Base-by-base conservation (phyloP, 2,888 invertebrate genomes). In the Schizotus pectinicornis region DNA sequence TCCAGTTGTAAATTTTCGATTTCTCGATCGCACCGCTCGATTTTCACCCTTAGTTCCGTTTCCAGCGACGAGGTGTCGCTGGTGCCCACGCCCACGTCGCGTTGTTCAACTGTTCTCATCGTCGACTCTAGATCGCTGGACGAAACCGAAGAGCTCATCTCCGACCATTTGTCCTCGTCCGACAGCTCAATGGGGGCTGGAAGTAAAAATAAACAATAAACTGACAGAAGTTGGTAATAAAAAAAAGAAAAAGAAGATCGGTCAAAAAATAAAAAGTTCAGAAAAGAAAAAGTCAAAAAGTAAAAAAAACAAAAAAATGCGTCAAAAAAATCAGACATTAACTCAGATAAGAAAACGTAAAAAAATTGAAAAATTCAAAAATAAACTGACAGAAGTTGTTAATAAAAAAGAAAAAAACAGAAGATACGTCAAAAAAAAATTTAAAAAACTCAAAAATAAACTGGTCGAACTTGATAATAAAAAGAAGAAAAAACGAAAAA, bases 1-100 rank as follows among this genome's bases (percentile, higher is more conserved):
- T 86, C 90, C 54, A 82, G 80, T 78, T 88, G 35, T 91, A 77
- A 73, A 89, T 88, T 37, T 80, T 71, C 0, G 91, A 79, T 46
- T 89, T 86, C 11, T 80, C 81, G 35, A 8, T 58, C 52, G 13
- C 56, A 62, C 11, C 64, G 61, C 1, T 41, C 38, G 7, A 64
- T 61, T 53, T 62, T 62, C n/a, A 39, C 53, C 36, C 46, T 30
- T 11, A 68, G 45, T 35, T 64, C 9, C 14, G 8, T 30, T 39
- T 9, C 2, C 33, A 8, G 9, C 35, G 7, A 3, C 0, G 22
- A 13, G 13, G 9, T 11, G 1, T 43, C 14, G n/a, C 12, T 8
- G 2, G 53, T 53, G 7, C 45, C 49, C 0, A 53, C 48, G 6
- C 38, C 61, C 0, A 51, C 38, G 35, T 60, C 55, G 0, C 48